Conservation (phyloP, 2,888 invertebrate genomes). For the Netelia inedita region DNA sequence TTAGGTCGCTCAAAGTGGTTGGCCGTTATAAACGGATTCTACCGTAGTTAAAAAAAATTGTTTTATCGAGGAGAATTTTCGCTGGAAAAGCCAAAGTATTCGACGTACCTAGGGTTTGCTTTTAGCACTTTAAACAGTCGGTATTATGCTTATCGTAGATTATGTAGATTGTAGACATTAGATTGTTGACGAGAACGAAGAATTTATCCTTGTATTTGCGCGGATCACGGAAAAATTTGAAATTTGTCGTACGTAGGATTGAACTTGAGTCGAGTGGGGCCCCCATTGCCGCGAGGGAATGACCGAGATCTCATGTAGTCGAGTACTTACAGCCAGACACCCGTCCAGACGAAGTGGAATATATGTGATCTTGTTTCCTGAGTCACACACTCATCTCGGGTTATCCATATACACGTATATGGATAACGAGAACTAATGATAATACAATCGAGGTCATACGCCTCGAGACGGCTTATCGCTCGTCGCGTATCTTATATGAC, state of each 20-base stretch:
- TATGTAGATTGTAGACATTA: too few species aligned
- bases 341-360: conserved; percentile 64
- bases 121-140: too few species aligned
- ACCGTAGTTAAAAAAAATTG: too few species aligned
- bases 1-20: too few species aligned
- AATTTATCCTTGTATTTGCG: background rate
- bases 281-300: conserved; percentile 62
- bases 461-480: conserved; percentile 24
- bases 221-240: background rate
- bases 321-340: conserved; percentile 45
- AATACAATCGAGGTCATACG: conserved; percentile 52
- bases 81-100: too few species aligned
- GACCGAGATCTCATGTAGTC: conserved; percentile 50
- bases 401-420: conserved; percentile 12
- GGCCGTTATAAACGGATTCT: too few species aligned
- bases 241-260: background rate
- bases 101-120: too few species aligned
- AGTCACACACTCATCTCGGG: conserved; percentile 30
- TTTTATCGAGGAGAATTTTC: too few species aligned
- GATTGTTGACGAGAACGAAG: too few species aligned
- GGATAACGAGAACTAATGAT: conserved; percentile 17
- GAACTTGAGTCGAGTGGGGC: conserved; percentile 37
- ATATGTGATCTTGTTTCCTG: conserved; percentile 58
- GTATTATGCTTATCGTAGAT: too few species aligned
- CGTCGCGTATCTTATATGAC: conserved; percentile 28